Conservation (phyloP, 2,113 vertebrate species). For the Lichenostomus cassidix region DNA sequence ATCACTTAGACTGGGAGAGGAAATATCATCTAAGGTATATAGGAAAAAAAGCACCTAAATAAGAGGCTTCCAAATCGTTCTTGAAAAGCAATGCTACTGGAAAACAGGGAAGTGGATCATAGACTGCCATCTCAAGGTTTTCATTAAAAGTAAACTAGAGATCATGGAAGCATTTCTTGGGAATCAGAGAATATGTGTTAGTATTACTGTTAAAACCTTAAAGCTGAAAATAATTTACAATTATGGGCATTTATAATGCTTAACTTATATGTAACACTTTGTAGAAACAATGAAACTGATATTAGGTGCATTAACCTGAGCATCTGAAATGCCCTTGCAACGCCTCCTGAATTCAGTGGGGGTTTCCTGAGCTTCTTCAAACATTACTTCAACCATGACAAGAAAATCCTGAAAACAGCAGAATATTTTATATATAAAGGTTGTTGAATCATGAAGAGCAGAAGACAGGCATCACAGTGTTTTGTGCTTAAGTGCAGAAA, state of each 20-base stretch:
- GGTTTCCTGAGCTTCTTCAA: background rate
- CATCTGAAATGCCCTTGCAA: background rate
- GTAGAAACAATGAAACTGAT: background rate
- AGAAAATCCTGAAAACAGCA: background rate
- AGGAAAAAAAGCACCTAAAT: background rate
- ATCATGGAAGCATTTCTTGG: background rate
- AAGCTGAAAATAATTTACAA: background rate
- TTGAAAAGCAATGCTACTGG: background rate
- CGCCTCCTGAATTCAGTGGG: background rate
- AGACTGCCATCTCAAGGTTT: background rate
- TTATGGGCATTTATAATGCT: background rate
- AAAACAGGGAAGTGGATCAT: background rate
- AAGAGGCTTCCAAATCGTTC: background rate
- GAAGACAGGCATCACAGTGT: background rate
- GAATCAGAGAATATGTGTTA: background rate
- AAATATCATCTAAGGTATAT: background rate
- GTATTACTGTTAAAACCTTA: background rate
- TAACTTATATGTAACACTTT: background rate
- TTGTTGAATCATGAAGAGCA: background rate
- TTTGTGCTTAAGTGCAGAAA: background rate
- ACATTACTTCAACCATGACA: background rate
- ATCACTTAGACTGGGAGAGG: background rate
- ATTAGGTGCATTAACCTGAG: background rate
- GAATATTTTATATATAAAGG: background rate
- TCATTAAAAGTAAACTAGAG: background rate